A percentile compares a stretch with the other conserved stretches of the same genome.
These are phyloP conservation scores for Lemur catta DNA, from an alignment of 2,797 vertebrate species.

Conservation along the genomic window DNA sequence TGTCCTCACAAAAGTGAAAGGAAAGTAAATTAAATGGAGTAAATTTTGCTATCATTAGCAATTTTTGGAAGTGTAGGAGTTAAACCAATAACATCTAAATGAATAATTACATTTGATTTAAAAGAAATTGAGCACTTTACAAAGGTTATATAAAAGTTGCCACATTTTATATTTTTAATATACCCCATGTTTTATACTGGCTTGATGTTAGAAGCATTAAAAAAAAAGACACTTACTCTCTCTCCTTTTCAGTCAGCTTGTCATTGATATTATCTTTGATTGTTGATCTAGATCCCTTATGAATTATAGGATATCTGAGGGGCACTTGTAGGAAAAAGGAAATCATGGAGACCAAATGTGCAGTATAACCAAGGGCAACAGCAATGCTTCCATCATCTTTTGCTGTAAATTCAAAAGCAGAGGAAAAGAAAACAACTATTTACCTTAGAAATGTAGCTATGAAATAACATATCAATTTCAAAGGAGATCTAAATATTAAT, in stretches of 20 bases:
- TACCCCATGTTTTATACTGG: background rate
- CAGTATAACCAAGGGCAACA: conserved; percentile 96
- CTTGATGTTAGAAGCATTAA: background rate
- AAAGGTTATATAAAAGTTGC: conserved; percentile 25
- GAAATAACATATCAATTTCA: background rate
- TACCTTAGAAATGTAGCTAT: conserved; percentile 36
- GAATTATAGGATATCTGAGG: conserved; percentile 96
- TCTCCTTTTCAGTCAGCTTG: conserved; percentile 96
- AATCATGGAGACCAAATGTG: conserved; percentile 98
- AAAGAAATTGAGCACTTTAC: conserved; percentile 33
- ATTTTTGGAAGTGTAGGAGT: background rate
- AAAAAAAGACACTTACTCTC: conserved; percentile 93
- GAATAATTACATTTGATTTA: conserved; percentile 15
- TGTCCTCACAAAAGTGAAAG: conserved; percentile 14
- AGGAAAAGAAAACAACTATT: conserved; percentile 60
- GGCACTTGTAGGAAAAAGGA: conserved; percentile 98
- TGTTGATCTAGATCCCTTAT: conserved; percentile 96
- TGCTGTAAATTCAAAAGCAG: conserved; percentile 85
- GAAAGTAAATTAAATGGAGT: background rate
- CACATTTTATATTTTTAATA: conserved; percentile 38
- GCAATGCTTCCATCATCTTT: conserved; percentile 98
- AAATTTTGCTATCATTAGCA: conserved; percentile 2
- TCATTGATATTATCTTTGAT: conserved; percentile 99
- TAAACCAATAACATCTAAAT: conserved; percentile 8
- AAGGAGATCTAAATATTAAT: conserved; percentile 46